These are phyloP conservation scores for Alauda arvensis DNA, from an alignment of 2,797 vertebrate species.

Conservation along the genomic window DNA sequence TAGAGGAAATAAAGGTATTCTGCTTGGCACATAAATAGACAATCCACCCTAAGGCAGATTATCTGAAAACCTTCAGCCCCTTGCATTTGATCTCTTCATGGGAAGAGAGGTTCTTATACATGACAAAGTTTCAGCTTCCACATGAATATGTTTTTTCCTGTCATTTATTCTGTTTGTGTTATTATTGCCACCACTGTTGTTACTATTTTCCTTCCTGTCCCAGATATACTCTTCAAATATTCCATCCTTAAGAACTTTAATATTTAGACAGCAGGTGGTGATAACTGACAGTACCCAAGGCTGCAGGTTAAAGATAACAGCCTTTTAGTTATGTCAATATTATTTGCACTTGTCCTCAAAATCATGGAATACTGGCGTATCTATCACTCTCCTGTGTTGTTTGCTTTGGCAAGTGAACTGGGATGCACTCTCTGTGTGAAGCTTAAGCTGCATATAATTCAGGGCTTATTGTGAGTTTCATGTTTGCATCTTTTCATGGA, in stretches of 20 bases:
- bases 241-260: not conserved
- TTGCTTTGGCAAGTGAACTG: not conserved
- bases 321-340: not conserved
- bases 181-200: not conserved
- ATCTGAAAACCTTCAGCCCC: conserved; percentile 31
- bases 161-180: not conserved
- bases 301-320: not conserved
- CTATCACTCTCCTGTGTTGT: not conserved
- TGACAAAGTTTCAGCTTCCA: not conserved
- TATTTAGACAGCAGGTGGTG: conserved; percentile 33
- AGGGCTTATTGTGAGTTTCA: not conserved
- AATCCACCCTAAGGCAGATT: conserved; percentile 1
- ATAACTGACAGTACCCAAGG: not conserved
- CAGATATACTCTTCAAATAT: not conserved
- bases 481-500: not conserved
- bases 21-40: conserved; percentile 23
- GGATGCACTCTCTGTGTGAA: not conserved
- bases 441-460: not conserved
- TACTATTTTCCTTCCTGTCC: not conserved
- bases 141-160: not conserved
- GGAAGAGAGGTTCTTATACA: not conserved
- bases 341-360: not conserved
- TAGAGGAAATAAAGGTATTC: conserved; percentile 14
- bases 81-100: conserved; percentile 30
- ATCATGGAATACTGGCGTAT: not conserved